Evolutionary conservation across 2,113 vertebrate species (phyloP), one percentile per base, ranked within the genome.

Genomic region (Lycaon pictus): DNA sequence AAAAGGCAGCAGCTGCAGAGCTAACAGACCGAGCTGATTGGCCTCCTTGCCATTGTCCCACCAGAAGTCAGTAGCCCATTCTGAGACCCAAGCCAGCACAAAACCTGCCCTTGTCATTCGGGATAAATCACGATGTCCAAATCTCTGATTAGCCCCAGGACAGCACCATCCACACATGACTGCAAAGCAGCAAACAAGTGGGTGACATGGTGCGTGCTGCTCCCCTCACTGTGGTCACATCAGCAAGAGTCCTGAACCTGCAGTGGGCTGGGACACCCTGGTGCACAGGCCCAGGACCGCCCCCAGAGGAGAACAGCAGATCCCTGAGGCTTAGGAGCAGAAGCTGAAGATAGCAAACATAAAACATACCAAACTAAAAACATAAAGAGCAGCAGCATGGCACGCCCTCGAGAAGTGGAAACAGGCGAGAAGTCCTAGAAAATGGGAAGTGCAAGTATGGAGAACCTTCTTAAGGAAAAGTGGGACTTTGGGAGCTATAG

Each of bases 381-480:
- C 1, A 7, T 51, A 12, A 22, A 22, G 32, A 23, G 12, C 32
- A 12, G 32, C 32, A 4, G 20, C 11, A 5, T 7, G 6, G 27
- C 5, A 17, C 0, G 4, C n/a, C 80, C 22, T 9, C 0, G 9
- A 37, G 20, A 7, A 23, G n/a, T 15, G 22, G 56, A 16, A 10
- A 15, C 23, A 43, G 43, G 43, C 7, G 60, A 55, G 74, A 16
- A 37, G 55, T 15, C 71, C 35, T n/a, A 72, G 83, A 17, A 32
- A 35, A 76, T 0, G 15, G n/a, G 12, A 32, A 27, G 9, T n/a
- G 51, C 22, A 27, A 35, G 2, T 7, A 3, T 2, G 51, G 32
- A 11, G 48, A 11, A 29, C 1, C 62, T 25, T 80, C 37, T 80
- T 37, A 20, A 81, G 51, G 37, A 22, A 37, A 65, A 37, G 32